Evolutionary conservation across 2,113 vertebrate species (phyloP).

Genomic region (Oxyruncus cristatus): DNA sequence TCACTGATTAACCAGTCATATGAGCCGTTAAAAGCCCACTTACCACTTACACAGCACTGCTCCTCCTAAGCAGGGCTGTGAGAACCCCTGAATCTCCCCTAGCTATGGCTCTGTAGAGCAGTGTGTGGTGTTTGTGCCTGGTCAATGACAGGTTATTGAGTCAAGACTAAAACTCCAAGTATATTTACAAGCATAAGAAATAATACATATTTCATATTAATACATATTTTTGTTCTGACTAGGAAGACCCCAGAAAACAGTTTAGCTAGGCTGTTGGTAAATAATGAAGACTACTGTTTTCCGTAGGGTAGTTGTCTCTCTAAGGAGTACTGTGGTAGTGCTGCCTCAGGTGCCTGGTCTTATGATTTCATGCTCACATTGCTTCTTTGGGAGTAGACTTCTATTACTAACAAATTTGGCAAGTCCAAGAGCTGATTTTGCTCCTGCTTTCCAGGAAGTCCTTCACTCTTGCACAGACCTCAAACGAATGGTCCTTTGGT

Average conservation of each 20-base stretch:
- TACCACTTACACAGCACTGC: background rate
- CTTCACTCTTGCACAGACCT: accelerated
- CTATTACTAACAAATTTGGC: background rate
- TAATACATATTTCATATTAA: background rate
- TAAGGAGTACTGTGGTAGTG: background rate
- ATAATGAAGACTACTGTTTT: background rate
- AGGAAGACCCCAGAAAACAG: background rate
- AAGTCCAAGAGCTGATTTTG: background rate
- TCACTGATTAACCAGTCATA: constrained; percentile 39
- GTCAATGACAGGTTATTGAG: background rate
- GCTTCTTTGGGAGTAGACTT: background rate
- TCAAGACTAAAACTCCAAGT: background rate
- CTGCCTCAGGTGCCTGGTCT: background rate
- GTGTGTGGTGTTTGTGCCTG: background rate
- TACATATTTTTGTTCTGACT: background rate
- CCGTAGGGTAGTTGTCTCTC: background rate
- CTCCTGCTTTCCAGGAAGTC: background rate
- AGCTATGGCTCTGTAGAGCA: background rate
- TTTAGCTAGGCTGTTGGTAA: background rate
- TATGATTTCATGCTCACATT: background rate
- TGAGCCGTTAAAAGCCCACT: background rate
- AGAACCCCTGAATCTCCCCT: background rate
- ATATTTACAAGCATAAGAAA: background rate
- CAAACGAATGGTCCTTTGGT: background rate
- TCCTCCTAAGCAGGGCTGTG: background rate